Base-by-base conservation (phyloP, 2,888 invertebrate species). In the Nyleta sp. region DNA sequence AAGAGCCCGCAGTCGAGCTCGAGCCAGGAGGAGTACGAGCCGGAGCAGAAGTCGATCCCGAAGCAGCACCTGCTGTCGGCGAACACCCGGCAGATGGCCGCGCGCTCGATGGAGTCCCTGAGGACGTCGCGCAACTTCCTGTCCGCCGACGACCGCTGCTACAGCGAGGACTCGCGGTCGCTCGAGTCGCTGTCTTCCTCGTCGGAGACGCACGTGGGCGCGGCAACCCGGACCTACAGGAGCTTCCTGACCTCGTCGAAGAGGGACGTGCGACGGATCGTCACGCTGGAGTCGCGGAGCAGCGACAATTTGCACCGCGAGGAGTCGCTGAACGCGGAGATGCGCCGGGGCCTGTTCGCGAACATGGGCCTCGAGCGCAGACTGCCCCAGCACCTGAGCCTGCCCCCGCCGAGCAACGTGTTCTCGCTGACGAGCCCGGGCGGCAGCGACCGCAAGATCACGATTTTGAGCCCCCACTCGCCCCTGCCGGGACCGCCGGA, bases 401-500 rank as follows among this genome's bases (percentile, higher is more conserved):
- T 95, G 35, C 95, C 95, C 7, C 95, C 95, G 7, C 94, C 94
- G 0, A 90, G 91, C 5, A 94, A 94, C 74, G 92, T 93, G 10
- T 92, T 93, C 55, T 92, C 92, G 44, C 82, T 92, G 38, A 92
- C 91, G 52, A 92, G 92, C 80, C 92, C 92, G 0, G 92, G 93
- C 1, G 88, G 89, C n/a, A 90, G 90, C 38, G 92, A 93, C 83
- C 88, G 95, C 11, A 93, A 93, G 81, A 93, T 96, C 59, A 96
- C 95, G 40, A 96, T 96, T 72, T 91, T 96, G 72, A 96, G 96
- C 82, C 95, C 95, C 0, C 95, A 95, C 88, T 95, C 95, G 86
- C 96, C 96, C 0, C 92, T 95, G 86, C 94, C 95, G 72, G 74
- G 72, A 8, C 91, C 92, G 3, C 92, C 93, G 0, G 96, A 96